Conservation (phyloP, 2,888 invertebrate genomes). For the Anorthoa munda region DNA sequence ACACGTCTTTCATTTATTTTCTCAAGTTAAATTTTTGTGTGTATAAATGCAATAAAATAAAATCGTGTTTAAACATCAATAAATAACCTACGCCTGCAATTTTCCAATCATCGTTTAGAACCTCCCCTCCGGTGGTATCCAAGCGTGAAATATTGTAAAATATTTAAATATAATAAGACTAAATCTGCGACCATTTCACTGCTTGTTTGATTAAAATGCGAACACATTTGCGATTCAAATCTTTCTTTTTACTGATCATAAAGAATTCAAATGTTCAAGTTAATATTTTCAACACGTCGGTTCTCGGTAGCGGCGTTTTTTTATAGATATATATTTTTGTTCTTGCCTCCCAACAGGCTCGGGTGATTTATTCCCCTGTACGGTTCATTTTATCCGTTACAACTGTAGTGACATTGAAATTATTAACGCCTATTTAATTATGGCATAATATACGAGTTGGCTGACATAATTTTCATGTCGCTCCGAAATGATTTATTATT, state of each 20-base stretch:
- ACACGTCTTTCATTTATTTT: slow-evolving; percentile 13
- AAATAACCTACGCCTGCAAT: slow-evolving; percentile 28
- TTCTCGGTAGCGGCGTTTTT: slow-evolving; percentile 70
- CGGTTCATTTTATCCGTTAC: slow-evolving; percentile 73
- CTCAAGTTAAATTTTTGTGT: slow-evolving; percentile 1
- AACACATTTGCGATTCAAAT: slow-evolving; percentile 90
- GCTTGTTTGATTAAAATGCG: slow-evolving; percentile 87
- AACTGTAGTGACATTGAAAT: slow-evolving; percentile 67
- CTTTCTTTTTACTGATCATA: slow-evolving; percentile 89
- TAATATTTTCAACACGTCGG: slow-evolving; percentile 89
- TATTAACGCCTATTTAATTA: slow-evolving; percentile 67
- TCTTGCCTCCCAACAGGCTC: slow-evolving; percentile 68
- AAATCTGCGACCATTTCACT: slow-evolving; percentile 70
- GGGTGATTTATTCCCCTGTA: slow-evolving; percentile 77
- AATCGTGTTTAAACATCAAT: slow-evolving; percentile 17
- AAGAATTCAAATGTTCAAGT: slow-evolving; percentile 89
- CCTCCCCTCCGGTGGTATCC: slow-evolving; percentile 4
- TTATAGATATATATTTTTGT: slow-evolving; percentile 57
- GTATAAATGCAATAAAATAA: slow-evolving; percentile 15
- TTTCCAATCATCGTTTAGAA: slow-evolving; percentile 40
- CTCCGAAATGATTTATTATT: slow-evolving; percentile 50
- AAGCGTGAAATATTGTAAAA: slow-evolving; percentile 56
- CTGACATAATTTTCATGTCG: slow-evolving; percentile 52
- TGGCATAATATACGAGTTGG: slow-evolving; percentile 41
- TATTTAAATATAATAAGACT: slow-evolving; percentile 64